Percentiles rank a stretch among this genome's conserved stretches.
phyloP scores from a whole-genome alignment of 1,140 invertebrate genomes.

The Trichomalopsis sarcophagae region DNA sequence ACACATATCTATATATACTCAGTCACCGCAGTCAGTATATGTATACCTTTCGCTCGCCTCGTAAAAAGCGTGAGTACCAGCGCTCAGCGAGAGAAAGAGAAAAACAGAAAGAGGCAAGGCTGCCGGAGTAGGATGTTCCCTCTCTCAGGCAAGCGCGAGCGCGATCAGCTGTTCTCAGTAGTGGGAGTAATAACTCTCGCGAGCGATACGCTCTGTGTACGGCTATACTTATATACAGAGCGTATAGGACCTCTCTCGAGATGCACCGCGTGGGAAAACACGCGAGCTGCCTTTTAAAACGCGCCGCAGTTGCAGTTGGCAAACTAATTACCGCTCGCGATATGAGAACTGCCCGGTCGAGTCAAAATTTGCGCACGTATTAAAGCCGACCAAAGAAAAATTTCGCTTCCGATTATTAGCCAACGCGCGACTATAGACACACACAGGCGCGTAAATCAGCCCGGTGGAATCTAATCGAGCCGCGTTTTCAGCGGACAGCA shows the following conservation, averaged over 20 bases:
- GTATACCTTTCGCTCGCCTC: neutral
- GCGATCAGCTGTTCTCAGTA: neutral
- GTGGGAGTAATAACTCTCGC: neutral
- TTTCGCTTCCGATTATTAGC: too few species aligned
- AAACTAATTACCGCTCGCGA: neutral
- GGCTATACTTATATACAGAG: neutral
- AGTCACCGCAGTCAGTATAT: neutral
- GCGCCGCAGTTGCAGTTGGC: neutral
- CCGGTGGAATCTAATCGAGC: neutral
- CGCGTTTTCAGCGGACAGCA: neutral
- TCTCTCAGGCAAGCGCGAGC: neutral
- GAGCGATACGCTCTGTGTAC: neutral
- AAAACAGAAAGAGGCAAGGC: neutral
- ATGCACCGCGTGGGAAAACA: slow-evolving; percentile 15
- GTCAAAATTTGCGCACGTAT: too few species aligned
- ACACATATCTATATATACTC: neutral
- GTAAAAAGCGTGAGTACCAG: neutral
- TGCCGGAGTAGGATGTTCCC: neutral
- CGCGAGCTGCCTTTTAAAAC: neutral
- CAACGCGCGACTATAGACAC: too few species aligned
- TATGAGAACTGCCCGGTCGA: too few species aligned
- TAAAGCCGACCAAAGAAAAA: too few species aligned
- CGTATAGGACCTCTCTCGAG: neutral
- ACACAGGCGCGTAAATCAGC: neutral
- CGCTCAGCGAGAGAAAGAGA: neutral